Evolutionary conservation across 2,888 invertebrate species (phyloP).

Genomic region (Panopea generosa): DNA sequence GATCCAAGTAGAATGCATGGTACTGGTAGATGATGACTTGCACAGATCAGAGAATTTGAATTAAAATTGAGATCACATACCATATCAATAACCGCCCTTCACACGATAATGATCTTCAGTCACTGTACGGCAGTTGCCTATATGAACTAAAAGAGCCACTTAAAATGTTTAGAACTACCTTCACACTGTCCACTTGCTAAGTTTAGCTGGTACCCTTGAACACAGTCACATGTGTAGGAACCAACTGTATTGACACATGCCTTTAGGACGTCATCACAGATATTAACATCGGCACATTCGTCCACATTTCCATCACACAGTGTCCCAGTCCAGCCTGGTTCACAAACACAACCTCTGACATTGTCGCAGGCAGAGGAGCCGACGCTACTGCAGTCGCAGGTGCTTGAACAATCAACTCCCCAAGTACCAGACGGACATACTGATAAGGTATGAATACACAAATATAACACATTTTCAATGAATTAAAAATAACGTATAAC

Average conservation of each 20-base stretch:
- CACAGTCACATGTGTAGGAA: slow-evolving; percentile 42
- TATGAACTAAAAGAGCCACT: no score
- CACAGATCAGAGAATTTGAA: no score
- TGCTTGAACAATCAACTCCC: not conserved
- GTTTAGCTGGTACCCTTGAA: slow-evolving; percentile 27
- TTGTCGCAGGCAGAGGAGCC: slow-evolving; percentile 30
- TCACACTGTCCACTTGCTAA: no score
- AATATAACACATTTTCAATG: no score
- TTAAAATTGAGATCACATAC: no score
- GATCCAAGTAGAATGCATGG: no score
- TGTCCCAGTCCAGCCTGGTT: slow-evolving; percentile 36
- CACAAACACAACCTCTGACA: slow-evolving; percentile 43
- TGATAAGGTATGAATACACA: not conserved
- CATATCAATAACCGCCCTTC: no score
- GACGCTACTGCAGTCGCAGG: not conserved
- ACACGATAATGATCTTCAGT: no score
- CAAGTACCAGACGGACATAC: not conserved
- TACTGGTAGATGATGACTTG: no score
- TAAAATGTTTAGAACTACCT: no score
- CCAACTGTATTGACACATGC: slow-evolving; percentile 42
- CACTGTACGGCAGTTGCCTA: no score
- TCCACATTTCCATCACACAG: slow-evolving; percentile 43
- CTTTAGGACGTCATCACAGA: slow-evolving; percentile 29
- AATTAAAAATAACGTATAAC: no score
- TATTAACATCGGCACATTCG: slow-evolving; percentile 30